phyloP scores from a whole-genome alignment of 1,140 invertebrate genomes.

The Dryas iulia region DNA sequence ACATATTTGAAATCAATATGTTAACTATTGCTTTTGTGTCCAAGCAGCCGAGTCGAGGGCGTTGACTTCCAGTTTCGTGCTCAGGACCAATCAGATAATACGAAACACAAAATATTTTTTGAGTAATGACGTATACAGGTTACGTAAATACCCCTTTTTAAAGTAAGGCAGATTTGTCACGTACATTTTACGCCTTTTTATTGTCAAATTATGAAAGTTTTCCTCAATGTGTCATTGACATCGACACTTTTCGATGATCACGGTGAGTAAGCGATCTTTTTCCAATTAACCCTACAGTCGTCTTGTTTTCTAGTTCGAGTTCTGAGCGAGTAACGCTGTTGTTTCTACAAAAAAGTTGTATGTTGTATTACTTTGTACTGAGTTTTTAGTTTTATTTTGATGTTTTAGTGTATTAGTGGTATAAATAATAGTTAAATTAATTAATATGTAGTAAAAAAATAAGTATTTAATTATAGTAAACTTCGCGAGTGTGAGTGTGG shows the following conservation, averaged over 20 bases:
- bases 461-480: background rate
- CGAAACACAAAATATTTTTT: constrained; percentile 26
- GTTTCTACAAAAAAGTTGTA: background rate
- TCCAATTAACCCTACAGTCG: constrained; percentile 17
- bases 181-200: constrained; percentile 64
- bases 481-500: background rate
- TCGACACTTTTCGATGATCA: constrained; percentile 32
- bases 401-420: background rate
- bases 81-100: background rate
- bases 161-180: constrained; percentile 54
- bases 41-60: constrained; percentile 16
- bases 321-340: background rate
- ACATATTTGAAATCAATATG: no score
- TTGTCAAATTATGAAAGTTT: constrained; percentile 51
- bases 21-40: background rate
- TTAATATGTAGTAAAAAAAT: no score
- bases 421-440: background rate
- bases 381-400: background rate
- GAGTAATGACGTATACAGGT: constrained; percentile 18
- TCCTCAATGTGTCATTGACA: constrained; percentile 69
- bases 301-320: constrained; percentile 12
- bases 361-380: background rate
- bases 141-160: constrained; percentile 41
- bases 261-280: constrained; percentile 29
- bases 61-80: constrained; percentile 29